Percentiles rank a stretch among this genome's conserved stretches.
Evolutionary conservation across 2,113 vertebrate species (phyloP).

Genomic region (Aldabrachelys gigantea): DNA sequence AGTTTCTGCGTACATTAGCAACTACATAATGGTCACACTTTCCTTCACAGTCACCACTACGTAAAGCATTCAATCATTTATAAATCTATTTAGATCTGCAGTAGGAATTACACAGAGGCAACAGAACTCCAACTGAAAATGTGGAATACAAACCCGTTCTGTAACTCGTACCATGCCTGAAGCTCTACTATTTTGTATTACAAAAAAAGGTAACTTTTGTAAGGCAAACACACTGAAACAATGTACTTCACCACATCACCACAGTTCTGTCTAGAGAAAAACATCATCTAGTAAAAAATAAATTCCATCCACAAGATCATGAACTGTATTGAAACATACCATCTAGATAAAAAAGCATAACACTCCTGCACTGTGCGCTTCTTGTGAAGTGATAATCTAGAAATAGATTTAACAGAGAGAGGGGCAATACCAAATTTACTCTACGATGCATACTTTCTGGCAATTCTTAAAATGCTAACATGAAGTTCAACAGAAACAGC

Average conservation of each 20-base stretch:
- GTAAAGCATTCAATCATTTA: constrained; percentile 43
- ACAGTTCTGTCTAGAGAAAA: neutral
- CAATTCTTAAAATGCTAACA: neutral
- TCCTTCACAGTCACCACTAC: neutral
- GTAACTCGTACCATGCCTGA: neutral
- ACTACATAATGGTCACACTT: neutral
- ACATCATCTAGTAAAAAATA: neutral
- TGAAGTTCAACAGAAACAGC: neutral
- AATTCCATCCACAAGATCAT: neutral
- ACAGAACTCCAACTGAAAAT: constrained; percentile 2
- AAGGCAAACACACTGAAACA: neutral
- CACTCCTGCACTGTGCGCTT: neutral
- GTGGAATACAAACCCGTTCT: neutral
- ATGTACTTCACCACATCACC: neutral
- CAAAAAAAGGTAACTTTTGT: neutral
- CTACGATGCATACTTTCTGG: neutral
- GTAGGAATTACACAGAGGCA: neutral
- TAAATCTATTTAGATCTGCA: constrained; percentile 17
- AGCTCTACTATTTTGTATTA: neutral
- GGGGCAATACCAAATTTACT: neutral
- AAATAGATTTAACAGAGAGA: too few relatives aligned
- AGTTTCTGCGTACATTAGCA: neutral
- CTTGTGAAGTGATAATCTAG: neutral
- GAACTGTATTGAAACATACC: neutral
- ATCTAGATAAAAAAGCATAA: neutral